A percentile compares a stretch with the other conserved stretches of the same genome.
phyloP scores from a whole-genome alignment of 2,113 vertebrate species.

The Spermophilus dauricus region DNA sequence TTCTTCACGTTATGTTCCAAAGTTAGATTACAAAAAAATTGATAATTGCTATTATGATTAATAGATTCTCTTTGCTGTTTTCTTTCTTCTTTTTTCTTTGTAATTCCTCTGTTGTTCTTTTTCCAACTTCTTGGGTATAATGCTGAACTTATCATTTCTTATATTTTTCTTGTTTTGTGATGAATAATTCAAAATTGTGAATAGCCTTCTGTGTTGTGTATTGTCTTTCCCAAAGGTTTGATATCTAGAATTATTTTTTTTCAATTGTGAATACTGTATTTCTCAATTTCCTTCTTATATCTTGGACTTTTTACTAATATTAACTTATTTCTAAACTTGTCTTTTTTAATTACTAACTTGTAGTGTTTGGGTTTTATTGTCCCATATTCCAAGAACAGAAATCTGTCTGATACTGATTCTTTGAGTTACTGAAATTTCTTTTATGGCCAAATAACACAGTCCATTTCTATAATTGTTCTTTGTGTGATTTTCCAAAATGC shows the following conservation, averaged over 20 bases:
- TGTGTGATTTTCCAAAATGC: neutral
- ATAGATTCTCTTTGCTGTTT: neutral
- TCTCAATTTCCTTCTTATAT: neutral
- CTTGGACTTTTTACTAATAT: neutral
- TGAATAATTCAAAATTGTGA: neutral
- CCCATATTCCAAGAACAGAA: neutral
- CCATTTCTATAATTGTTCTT: neutral
- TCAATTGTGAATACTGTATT: neutral
- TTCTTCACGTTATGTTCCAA: neutral
- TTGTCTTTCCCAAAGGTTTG: neutral
- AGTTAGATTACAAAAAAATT: neutral
- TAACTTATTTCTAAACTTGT: slow-evolving; percentile 6
- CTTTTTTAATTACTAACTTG: neutral
- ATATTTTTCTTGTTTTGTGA: neutral
- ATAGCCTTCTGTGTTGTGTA: neutral
- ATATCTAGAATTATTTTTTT: neutral
- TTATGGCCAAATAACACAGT: neutral
- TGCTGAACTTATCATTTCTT: neutral
- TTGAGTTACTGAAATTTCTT: neutral
- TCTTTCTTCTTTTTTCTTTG: slow-evolving; percentile 17
- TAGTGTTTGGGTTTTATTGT: neutral
- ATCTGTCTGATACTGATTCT: neutral
- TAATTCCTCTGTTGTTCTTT: neutral
- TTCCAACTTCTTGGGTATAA: neutral
- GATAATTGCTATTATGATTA: neutral